Evolutionary conservation across 2,888 invertebrate species (phyloP), one percentile per base, ranked within the genome.

Genomic region (Choristoneura rosaceana): DNA sequence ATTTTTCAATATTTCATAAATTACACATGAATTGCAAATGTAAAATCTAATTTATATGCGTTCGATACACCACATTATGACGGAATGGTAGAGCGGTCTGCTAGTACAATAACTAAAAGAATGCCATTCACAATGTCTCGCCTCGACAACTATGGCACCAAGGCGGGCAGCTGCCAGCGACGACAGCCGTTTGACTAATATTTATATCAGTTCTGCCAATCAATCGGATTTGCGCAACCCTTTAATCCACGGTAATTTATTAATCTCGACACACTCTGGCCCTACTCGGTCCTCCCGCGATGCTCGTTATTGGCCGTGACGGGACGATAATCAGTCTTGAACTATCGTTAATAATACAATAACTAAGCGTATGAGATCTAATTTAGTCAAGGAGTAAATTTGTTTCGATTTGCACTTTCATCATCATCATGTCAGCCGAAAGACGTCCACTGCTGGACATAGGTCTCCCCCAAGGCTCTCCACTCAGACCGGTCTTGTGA

Each of bases 181-280:
- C 86, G 84, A 84, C 85, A 86, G 86, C 82, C 85, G 82, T 80
- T 81, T 84, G 83, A 87, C 83, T 82, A 83, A 84, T 85, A 86
- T 86, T 82, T 84, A 82, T 84, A 85, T 82, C 77, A 80, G 80
- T 79, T 41, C 78, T 88, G 87, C 87, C 89, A 87, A 91, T 90
- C 89, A 86, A 88, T 90, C 88, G 86, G 82, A 86, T 82, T 89
- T 87, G 84, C 82, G 84, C 85, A 87, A 87, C 80, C 81, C 79
- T 84, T 87, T 87, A 83, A 89, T 88, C 83, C 81, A 47, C 70
- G 76, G 73, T 87, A 86, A 89, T 89, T 88, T 84, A 90, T 90
- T 82, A 84, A 83, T 79, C 74, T 75, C 82, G 84, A 87, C 82
- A 84, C 82, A 78, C 76, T 74, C 79, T 78, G 79, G 79, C 78